Conservation (phyloP, 2,113 vertebrate genomes). For the Corydoras maculifer region DNA sequence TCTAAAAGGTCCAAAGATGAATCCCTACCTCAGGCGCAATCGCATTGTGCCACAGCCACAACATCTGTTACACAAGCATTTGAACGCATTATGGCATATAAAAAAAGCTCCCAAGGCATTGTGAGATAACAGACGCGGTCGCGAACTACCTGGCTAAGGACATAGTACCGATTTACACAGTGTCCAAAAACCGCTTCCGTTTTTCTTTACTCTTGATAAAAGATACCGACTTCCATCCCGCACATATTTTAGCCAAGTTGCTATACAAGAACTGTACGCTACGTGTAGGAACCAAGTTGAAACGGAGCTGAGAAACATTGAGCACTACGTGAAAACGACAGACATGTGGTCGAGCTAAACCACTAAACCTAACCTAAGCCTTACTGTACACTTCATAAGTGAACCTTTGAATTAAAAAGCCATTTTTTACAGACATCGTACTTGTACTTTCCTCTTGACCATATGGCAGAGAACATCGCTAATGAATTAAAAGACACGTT, state of each 20-base stretch:
- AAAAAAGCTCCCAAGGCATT: not conserved
- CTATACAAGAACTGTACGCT: not conserved
- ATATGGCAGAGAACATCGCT: slow-evolving; percentile 4
- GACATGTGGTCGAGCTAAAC: not conserved
- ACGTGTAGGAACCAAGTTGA: slow-evolving; percentile 4
- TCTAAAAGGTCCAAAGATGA: not conserved
- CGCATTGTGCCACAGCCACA: not conserved
- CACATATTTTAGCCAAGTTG: no score
- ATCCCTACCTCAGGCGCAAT: not conserved
- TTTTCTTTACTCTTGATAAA: not conserved
- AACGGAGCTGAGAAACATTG: not conserved
- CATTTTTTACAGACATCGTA: not conserved
- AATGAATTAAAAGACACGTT: not conserved
- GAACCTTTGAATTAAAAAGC: slow-evolving; percentile 5
- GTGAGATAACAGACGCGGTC: not conserved
- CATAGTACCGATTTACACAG: not conserved
- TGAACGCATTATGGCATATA: not conserved
- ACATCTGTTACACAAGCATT: not conserved
- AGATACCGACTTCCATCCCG: no score
- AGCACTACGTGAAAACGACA: not conserved
- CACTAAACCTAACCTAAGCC: not conserved
- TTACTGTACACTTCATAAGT: not conserved
- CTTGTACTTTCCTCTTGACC: slow-evolving; percentile 6
- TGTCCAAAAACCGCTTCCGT: not conserved
- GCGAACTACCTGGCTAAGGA: not conserved